Conservation (phyloP, 2,113 vertebrate genomes). For the Mola mola region DNA sequence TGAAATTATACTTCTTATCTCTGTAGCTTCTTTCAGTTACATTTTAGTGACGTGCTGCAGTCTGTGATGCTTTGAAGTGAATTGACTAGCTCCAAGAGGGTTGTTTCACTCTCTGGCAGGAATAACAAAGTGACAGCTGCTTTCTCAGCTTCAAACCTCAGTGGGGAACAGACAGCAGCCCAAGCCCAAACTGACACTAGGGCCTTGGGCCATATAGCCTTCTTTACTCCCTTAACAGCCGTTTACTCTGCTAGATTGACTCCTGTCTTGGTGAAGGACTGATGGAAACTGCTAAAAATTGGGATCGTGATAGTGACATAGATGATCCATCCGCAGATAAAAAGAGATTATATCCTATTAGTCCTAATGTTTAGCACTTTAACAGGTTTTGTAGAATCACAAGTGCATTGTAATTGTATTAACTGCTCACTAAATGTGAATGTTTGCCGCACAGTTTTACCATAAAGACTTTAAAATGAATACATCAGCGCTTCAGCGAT, state of each 20-base stretch:
- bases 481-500: too few relatives aligned
- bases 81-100: constrained; percentile 40
- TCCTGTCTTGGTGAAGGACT: constrained; percentile 16
- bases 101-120: constrained; percentile 55
- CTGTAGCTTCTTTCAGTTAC: not conserved
- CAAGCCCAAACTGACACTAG: constrained; percentile 62
- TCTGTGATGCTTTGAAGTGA: constrained; percentile 42
- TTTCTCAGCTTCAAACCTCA: constrained; percentile 69
- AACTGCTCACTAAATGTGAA: too few relatives aligned
- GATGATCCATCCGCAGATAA: constrained; percentile 21
- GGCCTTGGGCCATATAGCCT: constrained; percentile 42
- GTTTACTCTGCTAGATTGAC: constrained; percentile 33
- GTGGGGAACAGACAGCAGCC: constrained; percentile 57
- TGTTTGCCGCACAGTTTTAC: too few relatives aligned
- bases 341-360: not conserved
- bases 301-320: constrained; percentile 10
- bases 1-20: not conserved
- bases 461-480: too few relatives aligned
- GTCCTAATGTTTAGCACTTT: too few relatives aligned
- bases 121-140: constrained; percentile 70
- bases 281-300: too few relatives aligned
- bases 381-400: too few relatives aligned
- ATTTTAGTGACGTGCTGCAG: constrained; percentile 9
- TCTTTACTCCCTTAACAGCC: constrained; percentile 53
- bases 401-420: too few relatives aligned